phyloP scores from a whole-genome alignment of 2,797 vertebrate genomes.

The Nannoperca australis region DNA sequence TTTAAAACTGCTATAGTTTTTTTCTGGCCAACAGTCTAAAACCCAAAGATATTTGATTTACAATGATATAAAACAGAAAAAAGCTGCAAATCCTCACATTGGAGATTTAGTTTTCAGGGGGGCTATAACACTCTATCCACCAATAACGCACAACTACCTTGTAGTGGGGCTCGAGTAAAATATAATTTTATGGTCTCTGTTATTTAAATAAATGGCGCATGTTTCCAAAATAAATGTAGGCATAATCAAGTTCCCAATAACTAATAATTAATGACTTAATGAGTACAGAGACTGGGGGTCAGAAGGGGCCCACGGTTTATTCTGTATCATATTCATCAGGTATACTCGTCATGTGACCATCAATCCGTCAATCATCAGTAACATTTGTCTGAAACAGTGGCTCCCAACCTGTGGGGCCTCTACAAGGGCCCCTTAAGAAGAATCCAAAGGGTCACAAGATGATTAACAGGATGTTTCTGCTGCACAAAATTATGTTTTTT shows the following conservation, averaged over 20 bases:
- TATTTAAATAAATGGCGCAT: neutral
- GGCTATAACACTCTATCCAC: neutral
- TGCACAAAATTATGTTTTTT: neutral
- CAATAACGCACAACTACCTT: neutral
- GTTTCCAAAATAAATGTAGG: neutral
- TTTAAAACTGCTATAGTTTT: neutral
- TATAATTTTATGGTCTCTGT: neutral
- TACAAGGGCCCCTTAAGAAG: neutral
- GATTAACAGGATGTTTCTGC: neutral
- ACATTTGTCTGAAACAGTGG: neutral
- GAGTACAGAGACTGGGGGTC: neutral
- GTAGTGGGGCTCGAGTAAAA: neutral
- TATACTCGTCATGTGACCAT: neutral
- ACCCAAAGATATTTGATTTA: too few relatives aligned
- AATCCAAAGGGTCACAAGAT: neutral
- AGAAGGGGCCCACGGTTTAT: neutral
- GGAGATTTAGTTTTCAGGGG: neutral
- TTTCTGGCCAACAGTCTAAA: neutral
- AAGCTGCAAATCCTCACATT: too few relatives aligned
- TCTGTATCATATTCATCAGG: neutral
- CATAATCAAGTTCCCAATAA: neutral
- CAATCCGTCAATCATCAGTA: neutral
- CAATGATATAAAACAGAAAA: too few relatives aligned
- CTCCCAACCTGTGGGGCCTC: neutral
- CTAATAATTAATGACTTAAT: neutral